Percentiles rank a stretch among this genome's conserved stretches.
phyloP scores from a whole-genome alignment of 2,113 vertebrate genomes.

The Dermatemys mawii region DNA sequence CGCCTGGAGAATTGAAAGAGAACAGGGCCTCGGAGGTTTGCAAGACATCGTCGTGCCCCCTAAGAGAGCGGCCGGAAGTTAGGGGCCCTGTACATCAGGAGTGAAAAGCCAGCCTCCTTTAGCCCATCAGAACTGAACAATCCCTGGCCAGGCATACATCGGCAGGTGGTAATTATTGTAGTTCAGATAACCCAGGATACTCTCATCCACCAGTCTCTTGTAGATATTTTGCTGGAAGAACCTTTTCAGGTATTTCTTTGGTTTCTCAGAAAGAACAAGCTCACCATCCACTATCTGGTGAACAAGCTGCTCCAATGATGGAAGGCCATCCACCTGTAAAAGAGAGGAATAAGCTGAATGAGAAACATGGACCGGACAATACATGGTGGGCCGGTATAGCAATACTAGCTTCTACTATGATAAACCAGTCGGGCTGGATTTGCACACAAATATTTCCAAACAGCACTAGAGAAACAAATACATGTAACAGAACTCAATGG shows the following conservation, averaged over 20 bases:
- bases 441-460: not conserved
- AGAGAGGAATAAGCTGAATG: not conserved
- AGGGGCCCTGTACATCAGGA: not conserved
- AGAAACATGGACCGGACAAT: not conserved
- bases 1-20: constrained; percentile 45
- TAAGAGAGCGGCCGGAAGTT: too few relatives aligned
- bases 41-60: too few relatives aligned
- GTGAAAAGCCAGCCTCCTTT: not conserved
- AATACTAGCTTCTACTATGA: not conserved
- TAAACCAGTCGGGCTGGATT: not conserved
- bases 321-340: constrained; percentile 45
- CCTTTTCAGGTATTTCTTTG: constrained; percentile 47
- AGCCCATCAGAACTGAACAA: constrained; percentile 56
- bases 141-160: constrained; percentile 84
- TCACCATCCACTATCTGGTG: constrained; percentile 69
- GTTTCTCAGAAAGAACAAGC: constrained; percentile 41
- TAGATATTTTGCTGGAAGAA: constrained; percentile 43
- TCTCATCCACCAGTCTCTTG: constrained; percentile 68
- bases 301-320: constrained; percentile 65
- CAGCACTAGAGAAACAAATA: not conserved
- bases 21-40: not conserved
- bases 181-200: constrained; percentile 81
- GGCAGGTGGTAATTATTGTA: constrained; percentile 88
- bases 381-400: not conserved
- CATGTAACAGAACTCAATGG: not conserved